Evolutionary conservation across 2,797 vertebrate species (phyloP).

Genomic region (Helarctos malayanus): DNA sequence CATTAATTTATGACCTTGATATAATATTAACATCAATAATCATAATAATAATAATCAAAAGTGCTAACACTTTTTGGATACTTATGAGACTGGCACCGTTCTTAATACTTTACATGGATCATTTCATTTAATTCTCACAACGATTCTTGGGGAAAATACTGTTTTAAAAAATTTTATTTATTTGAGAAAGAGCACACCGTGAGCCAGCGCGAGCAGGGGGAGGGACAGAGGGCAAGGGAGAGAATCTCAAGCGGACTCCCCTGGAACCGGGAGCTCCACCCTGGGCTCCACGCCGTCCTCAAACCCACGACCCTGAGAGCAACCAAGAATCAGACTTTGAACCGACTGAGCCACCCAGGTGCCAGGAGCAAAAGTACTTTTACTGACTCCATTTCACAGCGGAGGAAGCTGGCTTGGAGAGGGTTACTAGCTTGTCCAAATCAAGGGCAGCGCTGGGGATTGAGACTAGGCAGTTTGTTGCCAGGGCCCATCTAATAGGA

Average conservation of each 20-base stretch:
- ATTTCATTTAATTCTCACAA: conserved; percentile 48
- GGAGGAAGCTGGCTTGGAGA: neutral
- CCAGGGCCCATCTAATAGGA: neutral
- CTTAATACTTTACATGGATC: neutral
- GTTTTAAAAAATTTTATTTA: neutral
- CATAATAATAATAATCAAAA: too few species aligned
- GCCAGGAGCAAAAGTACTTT: neutral
- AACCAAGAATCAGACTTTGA: neutral
- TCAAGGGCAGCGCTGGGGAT: neutral
- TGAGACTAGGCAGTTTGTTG: neutral
- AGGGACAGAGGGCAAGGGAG: neutral
- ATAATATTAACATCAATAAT: conserved; percentile 1
- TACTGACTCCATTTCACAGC: neutral
- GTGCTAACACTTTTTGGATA: neutral
- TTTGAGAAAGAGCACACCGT: neutral
- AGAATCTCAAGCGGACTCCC: neutral
- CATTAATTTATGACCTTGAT: conserved; percentile 21
- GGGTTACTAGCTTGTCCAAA: neutral
- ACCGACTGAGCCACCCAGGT: neutral
- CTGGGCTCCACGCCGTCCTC: fast-evolving
- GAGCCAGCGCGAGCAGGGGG: too few species aligned
- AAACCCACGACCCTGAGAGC: neutral
- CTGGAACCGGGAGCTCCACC: fast-evolving
- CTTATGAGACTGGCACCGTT: conserved; percentile 10
- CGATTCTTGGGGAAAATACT: neutral